Evolutionary conservation across 1,140 invertebrate genomes (phyloP), one percentile per base, ranked within the genome.

Genomic region (Platyura marginata): DNA sequence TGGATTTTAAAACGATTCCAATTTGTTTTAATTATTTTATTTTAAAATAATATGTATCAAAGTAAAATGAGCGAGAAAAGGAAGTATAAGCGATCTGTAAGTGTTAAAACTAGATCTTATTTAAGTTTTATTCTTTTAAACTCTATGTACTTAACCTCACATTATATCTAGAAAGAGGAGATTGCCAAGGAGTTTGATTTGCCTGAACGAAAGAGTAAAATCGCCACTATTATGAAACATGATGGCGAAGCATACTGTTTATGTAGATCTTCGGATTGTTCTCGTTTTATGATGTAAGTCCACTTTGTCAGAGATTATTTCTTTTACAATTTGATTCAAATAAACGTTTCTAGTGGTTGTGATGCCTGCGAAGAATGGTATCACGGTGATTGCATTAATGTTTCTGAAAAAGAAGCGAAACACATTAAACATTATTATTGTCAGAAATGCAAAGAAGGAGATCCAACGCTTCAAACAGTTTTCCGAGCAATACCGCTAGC

Each of bases 321-420:
- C 16, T 18, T n/a, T 10, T 36, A 6, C 16, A 18, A 18, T 36
- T 36, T 6, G 34, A 36, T n/a, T 36, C 34, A 18, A 36, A 36
- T 11, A 9, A 9, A n/a, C 34, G 6, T 43, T 45, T 53, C 44
- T 48, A 83, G 84, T 63, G 88, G 84, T 35, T 97, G 93, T 68
- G 94, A 97, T 65, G 74, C 84, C 22, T 98, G 94, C 64, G 89
- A 97, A 62, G 91, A 96, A 67, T 98, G 94, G 93, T 98, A 93
- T 57, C 94, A 98, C 64, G 92, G 92, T 9, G 89, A 95, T 54
- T 97, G 93, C 61, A 93, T 98, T 52, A 86, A 85, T 49, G 89
- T 97, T 44, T 92, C 87, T 9, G 82, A 93, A 57, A 76, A 83
- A 49, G 85, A 95, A 59, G 84, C 93, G 0, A 90, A 90, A 55